Base-by-base conservation (phyloP, 1,140 invertebrate genomes). In the Helicoverpa armigera region DNA sequence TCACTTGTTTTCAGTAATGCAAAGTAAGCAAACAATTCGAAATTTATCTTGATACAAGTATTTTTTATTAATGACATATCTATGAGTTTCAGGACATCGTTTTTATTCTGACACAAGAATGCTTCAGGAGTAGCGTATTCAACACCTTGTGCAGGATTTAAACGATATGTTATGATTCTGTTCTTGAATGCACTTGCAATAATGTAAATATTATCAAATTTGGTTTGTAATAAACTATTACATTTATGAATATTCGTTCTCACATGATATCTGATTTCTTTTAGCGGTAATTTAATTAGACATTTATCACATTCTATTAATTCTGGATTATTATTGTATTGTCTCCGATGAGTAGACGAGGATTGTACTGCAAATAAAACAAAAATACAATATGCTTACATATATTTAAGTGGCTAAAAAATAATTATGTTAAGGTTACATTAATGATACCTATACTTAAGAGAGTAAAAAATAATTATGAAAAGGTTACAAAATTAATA, bases 141-240 rank as follows among this genome's bases (percentile, higher is more conserved):
- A 35, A 9, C 60, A 35, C 18, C 60, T 63, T 35, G 23, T 63
- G 60, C 23, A 35, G 60, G 60, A 35, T 63, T 63, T 63, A 63
- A 63, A 14, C 60, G 60, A 63, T 63, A 63, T 35, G 29, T 63
- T 14, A 63, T 63, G 29, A 63, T 63, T 63, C 60, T 63, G 29
- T 63, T 63, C 18, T 63, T 63, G 13, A 63, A 63, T 13, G 60
- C 60, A 31, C 23, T 61, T 31, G 60, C 60, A 13, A 61, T 31
- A 12, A 61, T 61, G 11, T 31, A 31, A 61, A 61, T 31, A 61
- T 61, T 61, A 23, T 61, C 60, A 61, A 61, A 61, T 31, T 61
- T 13, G 23, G 7, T 31, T 31, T 61, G 23, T 13, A 63, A 35
- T 35, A 63, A 63, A 35, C 23, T 35, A 31, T 63, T 63, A 31